phyloP scores from a whole-genome alignment of 2,888 invertebrate species.

The Diadegma fenestrale region DNA sequence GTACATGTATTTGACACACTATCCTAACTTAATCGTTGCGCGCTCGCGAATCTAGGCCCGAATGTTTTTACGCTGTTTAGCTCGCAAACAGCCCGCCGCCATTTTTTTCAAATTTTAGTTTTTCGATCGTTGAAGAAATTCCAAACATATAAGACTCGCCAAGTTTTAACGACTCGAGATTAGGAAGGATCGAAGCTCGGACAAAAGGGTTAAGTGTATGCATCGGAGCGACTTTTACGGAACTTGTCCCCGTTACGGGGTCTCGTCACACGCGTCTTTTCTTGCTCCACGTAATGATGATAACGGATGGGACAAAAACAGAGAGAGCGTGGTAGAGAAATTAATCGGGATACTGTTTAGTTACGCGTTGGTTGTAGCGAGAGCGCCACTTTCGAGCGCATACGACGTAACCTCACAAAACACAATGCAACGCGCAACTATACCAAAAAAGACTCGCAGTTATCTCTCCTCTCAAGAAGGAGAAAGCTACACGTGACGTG shows the following conservation, averaged over 20 bases:
- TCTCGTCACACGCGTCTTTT: conserved; percentile 34
- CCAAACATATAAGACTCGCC: too few species aligned
- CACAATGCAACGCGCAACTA: conserved; percentile 31
- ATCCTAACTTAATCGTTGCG: background rate
- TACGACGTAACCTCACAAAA: conserved; percentile 13
- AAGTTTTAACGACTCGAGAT: conserved; percentile 8
- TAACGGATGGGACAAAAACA: conserved; percentile 35
- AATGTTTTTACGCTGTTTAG: background rate
- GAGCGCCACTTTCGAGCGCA: conserved; percentile 37
- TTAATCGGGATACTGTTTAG: conserved; percentile 59
- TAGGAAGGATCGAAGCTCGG: background rate
- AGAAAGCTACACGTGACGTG: conserved; percentile 51
- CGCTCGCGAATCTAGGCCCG: conserved; percentile 1
- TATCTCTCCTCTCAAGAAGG: conserved; percentile 34
- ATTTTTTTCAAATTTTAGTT: background rate
- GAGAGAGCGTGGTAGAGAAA: conserved; percentile 22
- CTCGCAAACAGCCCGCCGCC: background rate
- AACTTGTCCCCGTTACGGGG: conserved; percentile 18
- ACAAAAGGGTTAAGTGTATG: conserved; percentile 11
- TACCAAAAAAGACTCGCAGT: conserved; percentile 40
- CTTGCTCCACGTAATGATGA: conserved; percentile 27
- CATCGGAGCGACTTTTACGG: conserved; percentile 11
- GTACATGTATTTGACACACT: background rate
- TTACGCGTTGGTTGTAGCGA: conserved; percentile 16
- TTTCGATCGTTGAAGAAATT: background rate